phyloP scores from a whole-genome alignment of 2,888 invertebrate genomes.

The Alviniconcha strummeri region DNA sequence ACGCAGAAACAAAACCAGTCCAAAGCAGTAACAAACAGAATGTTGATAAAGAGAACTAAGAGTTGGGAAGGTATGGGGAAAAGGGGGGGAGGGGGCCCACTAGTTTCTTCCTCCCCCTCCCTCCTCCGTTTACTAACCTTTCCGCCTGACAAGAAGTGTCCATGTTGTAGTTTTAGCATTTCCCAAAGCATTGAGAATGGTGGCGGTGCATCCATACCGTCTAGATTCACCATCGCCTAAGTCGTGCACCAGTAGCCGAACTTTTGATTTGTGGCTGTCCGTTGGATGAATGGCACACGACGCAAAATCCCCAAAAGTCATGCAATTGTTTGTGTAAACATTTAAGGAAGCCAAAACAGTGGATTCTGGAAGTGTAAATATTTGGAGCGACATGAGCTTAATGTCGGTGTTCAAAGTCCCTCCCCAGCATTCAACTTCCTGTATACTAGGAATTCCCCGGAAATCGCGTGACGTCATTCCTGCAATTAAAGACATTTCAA shows the following conservation, averaged over 20 bases:
- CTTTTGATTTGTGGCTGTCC: neutral
- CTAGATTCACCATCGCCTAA: conserved; percentile 22
- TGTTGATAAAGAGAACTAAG: too few relatives aligned
- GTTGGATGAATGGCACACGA: conserved; percentile 16
- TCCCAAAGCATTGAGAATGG: neutral
- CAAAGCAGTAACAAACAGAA: too few relatives aligned
- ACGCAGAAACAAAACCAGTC: too few relatives aligned
- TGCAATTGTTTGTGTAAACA: neutral
- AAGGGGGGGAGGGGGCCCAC: too few relatives aligned
- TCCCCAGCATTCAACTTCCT: conserved; percentile 34
- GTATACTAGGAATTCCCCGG: conserved; percentile 13
- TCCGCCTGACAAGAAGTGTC: neutral
- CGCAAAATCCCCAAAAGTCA: conserved; percentile 8
- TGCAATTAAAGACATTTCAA: conserved; percentile 1
- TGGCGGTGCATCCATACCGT: conserved; percentile 18
- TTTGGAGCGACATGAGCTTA: conserved; percentile 9
- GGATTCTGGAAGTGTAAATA: neutral
- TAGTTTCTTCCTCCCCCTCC: too few relatives aligned
- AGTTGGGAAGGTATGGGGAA: too few relatives aligned
- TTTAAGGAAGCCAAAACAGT: conserved; percentile 2
- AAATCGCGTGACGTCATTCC: conserved; percentile 21
- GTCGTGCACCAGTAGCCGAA: conserved; percentile 26
- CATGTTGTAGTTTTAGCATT: neutral
- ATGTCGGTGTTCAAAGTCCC: neutral
- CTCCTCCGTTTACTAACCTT: conserved; percentile 3